Evolutionary conservation across 2,113 vertebrate genomes (phyloP).

Genomic region (Lates calcarifer): DNA sequence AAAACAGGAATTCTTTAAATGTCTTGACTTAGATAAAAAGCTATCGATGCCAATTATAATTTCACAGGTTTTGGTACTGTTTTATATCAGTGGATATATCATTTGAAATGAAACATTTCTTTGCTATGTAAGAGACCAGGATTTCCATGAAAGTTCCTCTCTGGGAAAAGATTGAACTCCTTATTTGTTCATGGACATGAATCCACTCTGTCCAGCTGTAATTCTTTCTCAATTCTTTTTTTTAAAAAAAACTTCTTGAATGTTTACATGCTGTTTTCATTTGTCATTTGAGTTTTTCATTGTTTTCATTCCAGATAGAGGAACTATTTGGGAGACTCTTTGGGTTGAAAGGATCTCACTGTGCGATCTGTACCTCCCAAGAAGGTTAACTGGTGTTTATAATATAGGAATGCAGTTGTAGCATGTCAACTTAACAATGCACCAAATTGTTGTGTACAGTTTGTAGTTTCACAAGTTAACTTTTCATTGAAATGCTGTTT

Average conservation of each 20-base stretch:
- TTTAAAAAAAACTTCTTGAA: conserved; percentile 45
- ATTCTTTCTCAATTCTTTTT: conserved; percentile 19
- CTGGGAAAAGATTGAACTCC: conserved; percentile 21
- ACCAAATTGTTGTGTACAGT: conserved; percentile 32
- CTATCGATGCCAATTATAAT: conserved; percentile 7
- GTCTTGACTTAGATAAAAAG: background rate
- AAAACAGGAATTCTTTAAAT: background rate
- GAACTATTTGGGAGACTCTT: conserved; percentile 16
- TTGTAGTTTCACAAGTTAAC: too few species aligned
- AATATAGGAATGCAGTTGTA: conserved; percentile 52
- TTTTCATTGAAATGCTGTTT: too few species aligned
- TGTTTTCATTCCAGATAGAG: conserved; percentile 41
- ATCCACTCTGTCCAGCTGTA: conserved; percentile 49
- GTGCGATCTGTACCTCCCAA: conserved; percentile 18
- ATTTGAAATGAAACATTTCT: conserved; percentile 29
- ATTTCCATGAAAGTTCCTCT: conserved; percentile 54
- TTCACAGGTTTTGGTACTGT: conserved; percentile 11
- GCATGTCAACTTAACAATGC: conserved; percentile 19
- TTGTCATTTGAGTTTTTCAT: conserved; percentile 44
- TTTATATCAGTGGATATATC: background rate
- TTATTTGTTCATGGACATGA: conserved; percentile 5
- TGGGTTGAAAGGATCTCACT: conserved; percentile 4
- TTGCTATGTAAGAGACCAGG: conserved; percentile 31
- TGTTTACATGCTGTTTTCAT: conserved; percentile 72
- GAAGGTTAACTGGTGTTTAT: conserved; percentile 46